A percentile compares a stretch with the other conserved stretches of the same genome.
Evolutionary conservation across 2,797 vertebrate species (phyloP).

Genomic region (Spondyliosoma cantharus): DNA sequence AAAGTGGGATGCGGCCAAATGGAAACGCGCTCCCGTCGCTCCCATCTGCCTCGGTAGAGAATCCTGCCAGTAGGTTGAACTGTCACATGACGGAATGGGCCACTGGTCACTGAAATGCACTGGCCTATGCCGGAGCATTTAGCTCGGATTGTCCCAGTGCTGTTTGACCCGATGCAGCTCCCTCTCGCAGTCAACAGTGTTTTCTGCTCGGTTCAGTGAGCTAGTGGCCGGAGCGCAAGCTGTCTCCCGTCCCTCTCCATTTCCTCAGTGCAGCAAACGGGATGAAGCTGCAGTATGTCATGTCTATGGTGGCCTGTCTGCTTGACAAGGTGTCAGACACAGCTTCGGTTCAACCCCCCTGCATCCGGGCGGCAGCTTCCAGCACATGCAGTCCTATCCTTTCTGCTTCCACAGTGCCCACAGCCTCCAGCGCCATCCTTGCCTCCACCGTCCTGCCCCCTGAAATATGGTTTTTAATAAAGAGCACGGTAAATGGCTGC

Average conservation of each 20-base stretch:
- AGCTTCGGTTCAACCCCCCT: conserved; percentile 55
- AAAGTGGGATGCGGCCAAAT: conserved; percentile 27
- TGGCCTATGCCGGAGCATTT: conserved; percentile 64
- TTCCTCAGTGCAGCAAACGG: conserved; percentile 77
- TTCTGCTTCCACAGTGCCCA: conserved; percentile 44
- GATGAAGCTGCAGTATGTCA: conserved; percentile 83
- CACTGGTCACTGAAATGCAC: conserved; percentile 73
- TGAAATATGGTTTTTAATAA: conserved; percentile 89
- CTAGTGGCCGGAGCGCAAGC: conserved; percentile 76
- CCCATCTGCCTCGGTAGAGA: conserved; percentile 41
- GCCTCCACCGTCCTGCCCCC: conserved; percentile 67
- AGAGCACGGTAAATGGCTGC: conserved; percentile 83
- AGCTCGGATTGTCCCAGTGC: conserved; percentile 66
- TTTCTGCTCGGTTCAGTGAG: conserved; percentile 75
- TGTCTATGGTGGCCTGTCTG: conserved; percentile 76
- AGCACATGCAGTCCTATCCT: conserved; percentile 56
- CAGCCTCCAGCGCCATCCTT: conserved; percentile 67
- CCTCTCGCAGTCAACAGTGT: conserved; percentile 73
- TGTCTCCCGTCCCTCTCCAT: conserved; percentile 81
- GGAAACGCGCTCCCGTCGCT: conserved; percentile 28
- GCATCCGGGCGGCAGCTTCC: conserved; percentile 61
- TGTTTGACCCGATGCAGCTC: conserved; percentile 75
- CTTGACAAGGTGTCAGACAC: conserved; percentile 83
- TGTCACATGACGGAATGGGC: conserved; percentile 73
- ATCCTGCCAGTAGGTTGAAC: conserved; percentile 47